phyloP scores from a whole-genome alignment of 2,113 vertebrate species.

The Limanda limanda region DNA sequence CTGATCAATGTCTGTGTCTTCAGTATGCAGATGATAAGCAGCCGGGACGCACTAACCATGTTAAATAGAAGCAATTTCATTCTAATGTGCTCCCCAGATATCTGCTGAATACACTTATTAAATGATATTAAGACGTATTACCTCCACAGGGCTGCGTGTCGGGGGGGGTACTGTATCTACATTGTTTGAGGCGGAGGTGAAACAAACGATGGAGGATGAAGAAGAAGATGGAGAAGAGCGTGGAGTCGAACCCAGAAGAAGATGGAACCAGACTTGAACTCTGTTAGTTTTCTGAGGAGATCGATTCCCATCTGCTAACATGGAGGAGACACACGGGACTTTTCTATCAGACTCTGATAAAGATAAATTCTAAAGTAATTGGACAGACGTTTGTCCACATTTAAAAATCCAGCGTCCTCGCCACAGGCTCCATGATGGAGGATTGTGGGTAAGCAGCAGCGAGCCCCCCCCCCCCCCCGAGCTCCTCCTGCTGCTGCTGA shows the following conservation, averaged over 20 bases:
- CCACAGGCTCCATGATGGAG: too few species aligned
- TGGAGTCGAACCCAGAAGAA: too few species aligned
- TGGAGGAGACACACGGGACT: too few species aligned
- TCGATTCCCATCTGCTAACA: too few species aligned
- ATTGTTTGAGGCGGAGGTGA: neutral
- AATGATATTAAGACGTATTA: slow-evolving; percentile 57
- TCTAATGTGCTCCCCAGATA: slow-evolving; percentile 60
- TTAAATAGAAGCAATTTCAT: slow-evolving; percentile 55
- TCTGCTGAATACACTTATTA: slow-evolving; percentile 64
- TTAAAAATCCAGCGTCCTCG: too few species aligned
- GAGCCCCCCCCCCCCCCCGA: neutral
- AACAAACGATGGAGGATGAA: too few species aligned
- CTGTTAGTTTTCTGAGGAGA: too few species aligned
- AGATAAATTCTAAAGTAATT: too few species aligned
- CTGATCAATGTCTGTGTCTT: slow-evolving; percentile 31
- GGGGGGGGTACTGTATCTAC: neutral
- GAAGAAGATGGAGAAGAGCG: too few species aligned
- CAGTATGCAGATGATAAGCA: slow-evolving; percentile 34
- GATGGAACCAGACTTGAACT: too few species aligned
- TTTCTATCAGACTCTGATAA: too few species aligned
- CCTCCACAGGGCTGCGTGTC: neutral
- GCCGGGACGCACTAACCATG: slow-evolving; percentile 20
- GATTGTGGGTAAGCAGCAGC: neutral
- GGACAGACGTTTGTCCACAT: too few species aligned
- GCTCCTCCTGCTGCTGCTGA: slow-evolving; percentile 3